Evolutionary conservation across 2,113 vertebrate genomes (phyloP), one percentile per base, ranked within the genome.

Genomic region (Clarias magur): DNA sequence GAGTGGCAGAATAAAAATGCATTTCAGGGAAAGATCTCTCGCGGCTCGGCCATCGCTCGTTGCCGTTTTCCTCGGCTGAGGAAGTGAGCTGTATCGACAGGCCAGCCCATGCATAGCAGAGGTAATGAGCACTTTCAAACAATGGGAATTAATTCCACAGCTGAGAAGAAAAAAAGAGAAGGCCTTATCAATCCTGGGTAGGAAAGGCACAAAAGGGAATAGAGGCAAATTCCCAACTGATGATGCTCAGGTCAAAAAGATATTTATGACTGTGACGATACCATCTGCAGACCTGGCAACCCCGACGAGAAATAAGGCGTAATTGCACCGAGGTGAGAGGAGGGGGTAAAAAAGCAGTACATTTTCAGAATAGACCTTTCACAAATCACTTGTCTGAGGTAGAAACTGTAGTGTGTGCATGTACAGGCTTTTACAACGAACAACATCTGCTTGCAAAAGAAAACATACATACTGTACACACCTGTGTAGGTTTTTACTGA

Each of bases 251-350:
- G 83, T 88, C 79, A 85, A 76, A 86, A 75, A 87, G 80, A 82
- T 92, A 86, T 91, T 89, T 87, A 90, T 59, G 57, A 87, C 76
- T 42, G 63, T 86, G 53, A 54, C 70, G 17, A 60, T 34, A 60
- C 17, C 78, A 59, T 60, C 78, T 59, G 27, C 27, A 80, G 78
- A 80, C 16, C 78, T 59, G 76, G 76, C 76, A 80, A 80, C 27
- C n/a, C 27, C 3, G 10, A 11, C 38, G 57, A 80, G 30, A 4
- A 21, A 23, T 38, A 13, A 23, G 3, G 30, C 8, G 4, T 59
- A 80, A 27, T 11, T 21, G 15, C 9, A 7, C 19, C 1, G 8
- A 80, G 21, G 3, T 30, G 23, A 23, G 8, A n/a, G 30, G 34
- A 10, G n/a, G 68, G 56, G 72, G 21, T 82, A 19, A 70, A 13